phyloP scores from a whole-genome alignment of 2,113 vertebrate genomes.

The Melospiza melodia region DNA sequence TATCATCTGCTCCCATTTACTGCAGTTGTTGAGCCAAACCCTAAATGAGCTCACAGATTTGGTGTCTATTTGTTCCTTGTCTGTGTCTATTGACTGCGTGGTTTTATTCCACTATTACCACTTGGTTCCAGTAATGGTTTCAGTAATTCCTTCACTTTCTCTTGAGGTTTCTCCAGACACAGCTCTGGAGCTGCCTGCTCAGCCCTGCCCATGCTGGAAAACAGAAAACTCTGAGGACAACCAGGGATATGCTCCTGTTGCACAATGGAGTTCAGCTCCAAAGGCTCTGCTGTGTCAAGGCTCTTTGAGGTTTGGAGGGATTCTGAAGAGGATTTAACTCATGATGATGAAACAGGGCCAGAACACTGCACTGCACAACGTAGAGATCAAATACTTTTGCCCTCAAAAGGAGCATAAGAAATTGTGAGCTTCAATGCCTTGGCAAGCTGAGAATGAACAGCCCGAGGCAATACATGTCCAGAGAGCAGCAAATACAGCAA shows the following conservation, averaged over 20 bases:
- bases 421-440: neutral
- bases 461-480: conserved; percentile 50
- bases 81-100: fast-evolving
- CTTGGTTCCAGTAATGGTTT: neutral
- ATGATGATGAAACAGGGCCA: conserved; percentile 3
- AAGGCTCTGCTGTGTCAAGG: neutral
- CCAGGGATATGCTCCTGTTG: neutral
- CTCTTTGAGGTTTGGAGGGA: neutral
- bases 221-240: neutral
- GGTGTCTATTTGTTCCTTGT: neutral
- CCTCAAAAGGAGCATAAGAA: conserved; percentile 29
- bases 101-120: neutral
- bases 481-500: neutral
- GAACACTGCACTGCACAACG: conserved; percentile 14
- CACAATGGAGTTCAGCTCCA: neutral
- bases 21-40: neutral
- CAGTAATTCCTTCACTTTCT: neutral
- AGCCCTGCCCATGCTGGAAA: neutral
- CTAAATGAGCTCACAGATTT: neutral
- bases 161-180: neutral
- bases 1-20: neutral
- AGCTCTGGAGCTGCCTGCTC: neutral
- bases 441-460: conserved; percentile 19
- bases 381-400: conserved; percentile 33
- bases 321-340: conserved; percentile 29